Evolutionary conservation across 2,113 vertebrate genomes (phyloP).

Genomic region (Gallinago paraguaiae): DNA sequence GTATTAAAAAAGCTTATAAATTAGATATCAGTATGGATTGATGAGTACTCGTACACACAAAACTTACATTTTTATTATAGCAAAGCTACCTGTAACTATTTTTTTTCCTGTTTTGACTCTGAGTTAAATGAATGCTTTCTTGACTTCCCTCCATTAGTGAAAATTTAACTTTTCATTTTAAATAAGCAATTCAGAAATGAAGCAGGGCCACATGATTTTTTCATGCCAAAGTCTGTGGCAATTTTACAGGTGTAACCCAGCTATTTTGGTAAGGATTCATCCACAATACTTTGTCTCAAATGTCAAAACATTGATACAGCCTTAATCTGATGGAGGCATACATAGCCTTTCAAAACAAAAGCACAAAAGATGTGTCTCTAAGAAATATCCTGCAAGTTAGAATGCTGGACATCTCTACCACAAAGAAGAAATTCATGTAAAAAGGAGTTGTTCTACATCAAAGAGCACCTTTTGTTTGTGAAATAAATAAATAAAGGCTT

Average conservation of each 20-base stretch:
- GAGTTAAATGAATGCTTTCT: neutral
- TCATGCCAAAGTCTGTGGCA: neutral
- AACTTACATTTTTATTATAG: neutral
- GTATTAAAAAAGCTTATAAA: neutral
- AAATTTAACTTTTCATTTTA: neutral
- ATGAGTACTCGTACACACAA: neutral
- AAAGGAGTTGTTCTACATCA: neutral
- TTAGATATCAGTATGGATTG: neutral
- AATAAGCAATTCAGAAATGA: neutral
- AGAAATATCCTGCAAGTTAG: neutral
- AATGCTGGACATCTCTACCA: neutral
- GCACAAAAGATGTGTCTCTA: neutral
- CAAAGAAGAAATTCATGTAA: neutral
- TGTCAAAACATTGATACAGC: neutral
- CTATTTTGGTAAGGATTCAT: neutral
- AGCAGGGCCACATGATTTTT: rapidly evolving
- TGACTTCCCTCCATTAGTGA: neutral
- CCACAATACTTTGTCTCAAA: neutral
- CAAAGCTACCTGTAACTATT: neutral
- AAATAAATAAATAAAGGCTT: neutral
- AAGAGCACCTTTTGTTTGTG: neutral
- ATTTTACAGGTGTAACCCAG: neutral
- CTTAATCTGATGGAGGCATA: neutral
- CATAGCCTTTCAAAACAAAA: neutral
- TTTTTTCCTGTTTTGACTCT: neutral